These are phyloP conservation scores for Scomber colias DNA, from an alignment of 2,113 vertebrate genomes.

Conservation along the genomic window DNA sequence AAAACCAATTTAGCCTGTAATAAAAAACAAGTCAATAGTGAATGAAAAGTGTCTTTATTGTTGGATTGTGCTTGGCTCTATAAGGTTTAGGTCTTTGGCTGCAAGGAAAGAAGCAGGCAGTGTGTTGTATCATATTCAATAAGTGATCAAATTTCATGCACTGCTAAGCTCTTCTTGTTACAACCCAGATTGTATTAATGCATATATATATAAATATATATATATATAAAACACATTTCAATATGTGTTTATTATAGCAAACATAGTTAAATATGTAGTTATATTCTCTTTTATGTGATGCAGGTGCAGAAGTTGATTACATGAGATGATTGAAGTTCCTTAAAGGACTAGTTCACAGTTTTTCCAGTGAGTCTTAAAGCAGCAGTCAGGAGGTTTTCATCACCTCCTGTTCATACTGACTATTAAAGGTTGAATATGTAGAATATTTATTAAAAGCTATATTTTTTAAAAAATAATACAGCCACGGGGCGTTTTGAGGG, in stretches of 20 bases:
- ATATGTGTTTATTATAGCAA: neutral
- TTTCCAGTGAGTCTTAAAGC: too few relatives aligned
- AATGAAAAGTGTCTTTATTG: slow-evolving; percentile 22
- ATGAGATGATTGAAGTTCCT: too few relatives aligned
- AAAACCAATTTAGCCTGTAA: slow-evolving; percentile 42
- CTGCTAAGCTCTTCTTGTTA: neutral
- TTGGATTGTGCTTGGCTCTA: neutral
- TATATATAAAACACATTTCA: neutral
- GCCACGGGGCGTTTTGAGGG: too few relatives aligned
- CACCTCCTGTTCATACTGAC: too few relatives aligned
- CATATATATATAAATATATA: too few relatives aligned
- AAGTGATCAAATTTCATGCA: neutral
- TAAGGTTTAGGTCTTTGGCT: neutral
- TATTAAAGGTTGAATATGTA: too few relatives aligned
- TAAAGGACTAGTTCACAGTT: too few relatives aligned
- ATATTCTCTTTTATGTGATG: neutral
- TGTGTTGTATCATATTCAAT: neutral
- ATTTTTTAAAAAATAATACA: too few relatives aligned
- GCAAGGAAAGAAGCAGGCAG: neutral
- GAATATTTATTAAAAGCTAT: too few relatives aligned
- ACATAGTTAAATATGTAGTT: too few relatives aligned
- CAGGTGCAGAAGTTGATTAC: neutral
- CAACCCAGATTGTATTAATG: neutral
- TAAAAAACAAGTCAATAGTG: slow-evolving; percentile 53
- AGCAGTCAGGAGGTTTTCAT: too few relatives aligned